Base-by-base conservation (phyloP, 2,888 invertebrate species). In the Hypomecis atomaria region DNA sequence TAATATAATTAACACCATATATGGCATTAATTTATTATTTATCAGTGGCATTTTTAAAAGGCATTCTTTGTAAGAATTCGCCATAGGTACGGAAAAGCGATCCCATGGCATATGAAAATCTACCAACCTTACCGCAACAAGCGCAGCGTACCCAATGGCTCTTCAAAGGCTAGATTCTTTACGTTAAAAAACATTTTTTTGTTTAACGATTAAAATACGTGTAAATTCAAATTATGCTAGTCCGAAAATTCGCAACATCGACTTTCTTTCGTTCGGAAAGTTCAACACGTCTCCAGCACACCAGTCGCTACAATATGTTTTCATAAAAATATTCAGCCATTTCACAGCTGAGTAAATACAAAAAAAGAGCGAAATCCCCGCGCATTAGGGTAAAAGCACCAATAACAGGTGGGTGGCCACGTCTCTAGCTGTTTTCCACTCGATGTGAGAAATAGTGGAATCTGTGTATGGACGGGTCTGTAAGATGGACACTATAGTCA, bases 371-470 rank as follows among this genome's bases (percentile, higher is more conserved):
- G 36, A 61, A 62, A 66, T 59, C 66, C 37, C 37, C 47, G 45
- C 44, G 62, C 57, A 67, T 67, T 67, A 63, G 54, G 57, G 66
- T 67, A 63, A 67, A 67, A 63, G 66, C 60, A 63, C 54, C 60
- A 58, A 68, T 59, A 67, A 66, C 70, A 70, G 66, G 70, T 66
- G 67, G 67, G 60, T 56, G 65, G 60, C 63, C 53, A 65, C 69
- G 68, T 68, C 63, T 48, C 62, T 55, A 57, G 53, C 56, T 62
- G 62, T 72, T 71, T 73, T 75, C 73, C 75, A 72, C 59, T 70
- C 66, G 71, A 73, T 70, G 67, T 71, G 71, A 65, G 59, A 40
- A 53, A 23, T 60, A 72, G 67, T 58, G 62, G 70, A 62, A 65
- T 70, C 66, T 38, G 68, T 71, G 66, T 67, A 63, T 47, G 61